Evolutionary conservation across 2,888 invertebrate genomes (phyloP).

Genomic region (Ennomos quercinarius): DNA sequence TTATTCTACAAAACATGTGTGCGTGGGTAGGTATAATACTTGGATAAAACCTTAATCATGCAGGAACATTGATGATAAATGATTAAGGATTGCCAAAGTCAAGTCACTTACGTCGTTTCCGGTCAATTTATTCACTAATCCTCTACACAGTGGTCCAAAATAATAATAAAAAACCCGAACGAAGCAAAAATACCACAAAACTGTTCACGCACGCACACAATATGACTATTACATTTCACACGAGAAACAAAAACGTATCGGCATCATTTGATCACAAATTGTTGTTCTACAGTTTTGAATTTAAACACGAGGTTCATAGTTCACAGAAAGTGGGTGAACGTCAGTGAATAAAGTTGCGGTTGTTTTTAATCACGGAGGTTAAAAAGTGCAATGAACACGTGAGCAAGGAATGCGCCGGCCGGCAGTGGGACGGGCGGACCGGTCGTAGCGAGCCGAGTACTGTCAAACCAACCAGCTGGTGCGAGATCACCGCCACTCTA

Average conservation of each 20-base stretch:
- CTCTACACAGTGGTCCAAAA: conserved; percentile 58
- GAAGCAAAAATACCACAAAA: conserved; percentile 74
- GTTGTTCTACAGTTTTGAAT: conserved; percentile 17
- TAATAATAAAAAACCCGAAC: conserved; percentile 57
- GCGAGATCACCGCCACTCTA: conserved; percentile 70
- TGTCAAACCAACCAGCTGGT: conserved; percentile 77
- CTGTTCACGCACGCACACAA: conserved; percentile 69
- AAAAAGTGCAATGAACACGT: conserved; percentile 70
- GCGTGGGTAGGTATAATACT: background rate
- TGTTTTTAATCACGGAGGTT: conserved; percentile 51
- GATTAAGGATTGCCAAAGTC: background rate
- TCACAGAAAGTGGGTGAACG: conserved; percentile 57
- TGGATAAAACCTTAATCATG: no score
- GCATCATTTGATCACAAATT: conserved; percentile 20
- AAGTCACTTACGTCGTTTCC: conserved; percentile 8
- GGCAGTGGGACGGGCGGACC: conserved; percentile 56
- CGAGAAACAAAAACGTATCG: conserved; percentile 61
- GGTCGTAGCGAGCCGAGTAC: conserved; percentile 69
- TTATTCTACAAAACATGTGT: background rate
- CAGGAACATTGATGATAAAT: no score
- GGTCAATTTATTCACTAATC: conserved; percentile 37
- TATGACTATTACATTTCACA: conserved; percentile 69
- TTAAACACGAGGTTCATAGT: conserved; percentile 38
- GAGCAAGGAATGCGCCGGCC: conserved; percentile 61
- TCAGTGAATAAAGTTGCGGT: conserved; percentile 42